Evolutionary conservation across 2,797 vertebrate species (phyloP).

Genomic region (Chrysolophus pictus): DNA sequence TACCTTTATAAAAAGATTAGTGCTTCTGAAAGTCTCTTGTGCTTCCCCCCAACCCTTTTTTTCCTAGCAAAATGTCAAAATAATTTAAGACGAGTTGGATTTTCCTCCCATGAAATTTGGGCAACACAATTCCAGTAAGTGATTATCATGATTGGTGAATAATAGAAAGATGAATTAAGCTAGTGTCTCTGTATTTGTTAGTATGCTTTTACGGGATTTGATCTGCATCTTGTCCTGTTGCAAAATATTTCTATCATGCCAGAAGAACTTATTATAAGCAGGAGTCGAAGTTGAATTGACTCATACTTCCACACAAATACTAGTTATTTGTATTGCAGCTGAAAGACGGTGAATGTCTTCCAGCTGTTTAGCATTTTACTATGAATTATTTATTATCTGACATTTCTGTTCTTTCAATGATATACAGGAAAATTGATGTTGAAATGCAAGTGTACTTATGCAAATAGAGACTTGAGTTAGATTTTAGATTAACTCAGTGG

Average conservation of each 20-base stretch:
- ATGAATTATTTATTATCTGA: slow-evolving; percentile 72
- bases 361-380: slow-evolving; percentile 57
- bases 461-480: slow-evolving; percentile 59
- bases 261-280: slow-evolving; percentile 11
- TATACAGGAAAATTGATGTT: slow-evolving; percentile 53
- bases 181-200: neutral
- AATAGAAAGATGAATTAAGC: neutral
- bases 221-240: neutral
- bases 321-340: slow-evolving; percentile 47
- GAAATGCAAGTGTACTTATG: slow-evolving; percentile 68
- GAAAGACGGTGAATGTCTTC: slow-evolving; percentile 47
- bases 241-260: slow-evolving; percentile 1
- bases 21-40: neutral
- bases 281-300: slow-evolving; percentile 5
- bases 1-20: neutral
- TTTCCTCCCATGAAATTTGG: neutral
- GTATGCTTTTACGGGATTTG: neutral
- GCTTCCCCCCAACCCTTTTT: neutral
- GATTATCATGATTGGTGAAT: neutral
- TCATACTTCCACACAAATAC: slow-evolving; percentile 45
- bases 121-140: neutral
- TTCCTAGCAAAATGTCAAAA: slow-evolving; percentile 10
- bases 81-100: neutral
- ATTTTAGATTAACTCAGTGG: slow-evolving; percentile 66
- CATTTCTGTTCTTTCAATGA: slow-evolving; percentile 58